phyloP scores from a whole-genome alignment of 1,140 invertebrate genomes.

The Drosophila elegans region DNA sequence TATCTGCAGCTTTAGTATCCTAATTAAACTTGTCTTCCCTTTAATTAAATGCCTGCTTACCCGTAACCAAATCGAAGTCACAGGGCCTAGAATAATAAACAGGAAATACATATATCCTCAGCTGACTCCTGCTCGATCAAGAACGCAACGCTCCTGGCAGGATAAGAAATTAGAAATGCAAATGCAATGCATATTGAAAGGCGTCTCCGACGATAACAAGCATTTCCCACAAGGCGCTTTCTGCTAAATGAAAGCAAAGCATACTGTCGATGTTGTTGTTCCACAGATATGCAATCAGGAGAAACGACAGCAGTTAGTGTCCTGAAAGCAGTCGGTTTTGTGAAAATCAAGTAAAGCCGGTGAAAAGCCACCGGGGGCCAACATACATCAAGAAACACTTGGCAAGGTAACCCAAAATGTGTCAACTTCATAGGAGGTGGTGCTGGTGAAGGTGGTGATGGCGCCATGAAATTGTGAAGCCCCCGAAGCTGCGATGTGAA shows the following conservation, averaged over 20 bases:
- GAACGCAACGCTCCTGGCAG: conserved; percentile 19
- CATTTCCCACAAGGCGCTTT: conserved; percentile 48
- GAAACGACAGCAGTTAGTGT: conserved; percentile 24
- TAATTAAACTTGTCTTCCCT: neutral
- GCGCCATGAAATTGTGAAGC: neutral
- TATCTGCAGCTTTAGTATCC: neutral
- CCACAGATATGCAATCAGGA: conserved; percentile 45
- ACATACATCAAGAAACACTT: conserved; percentile 34
- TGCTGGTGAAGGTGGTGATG: neutral
- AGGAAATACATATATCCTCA: neutral
- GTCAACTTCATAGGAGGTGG: conserved; percentile 32
- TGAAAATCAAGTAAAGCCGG: conserved; percentile 15
- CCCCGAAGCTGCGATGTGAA: conserved; percentile 21
- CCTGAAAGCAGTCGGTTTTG: conserved; percentile 8
- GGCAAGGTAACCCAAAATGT: conserved; percentile 38
- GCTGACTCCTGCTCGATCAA: conserved; percentile 25
- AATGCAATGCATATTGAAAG: conserved; percentile 60
- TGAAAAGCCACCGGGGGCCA: conserved; percentile 12
- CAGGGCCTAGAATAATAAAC: neutral
- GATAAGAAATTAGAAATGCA: conserved; percentile 58
- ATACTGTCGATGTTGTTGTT: conserved; percentile 40
- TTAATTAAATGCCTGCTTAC: neutral
- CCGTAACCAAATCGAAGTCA: neutral
- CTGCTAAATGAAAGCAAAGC: conserved; percentile 46
- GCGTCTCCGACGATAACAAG: conserved; percentile 36